Evolutionary conservation across 1,140 invertebrate genomes (phyloP), one percentile per base, ranked within the genome.

Genomic region (Saccostrea glomerata): DNA sequence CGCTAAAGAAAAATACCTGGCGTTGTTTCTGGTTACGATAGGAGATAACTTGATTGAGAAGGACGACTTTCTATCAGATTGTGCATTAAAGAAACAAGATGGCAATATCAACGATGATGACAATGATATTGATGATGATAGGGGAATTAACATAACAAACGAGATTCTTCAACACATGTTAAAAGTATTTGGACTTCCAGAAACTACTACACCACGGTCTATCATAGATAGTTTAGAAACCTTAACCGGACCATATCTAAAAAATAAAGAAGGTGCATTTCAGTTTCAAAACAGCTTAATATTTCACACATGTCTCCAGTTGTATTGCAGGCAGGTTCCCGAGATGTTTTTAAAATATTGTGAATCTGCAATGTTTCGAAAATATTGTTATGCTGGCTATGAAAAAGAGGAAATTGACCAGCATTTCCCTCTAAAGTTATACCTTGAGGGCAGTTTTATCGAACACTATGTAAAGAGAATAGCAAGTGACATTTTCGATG

Each of bases 211-310:
- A 0, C 23, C 70, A 15, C 25, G 15, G 25, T 25, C 23, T 77
- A 77, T 77, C 15, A 2, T 77, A 36, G 3, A 30, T 13, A 77
- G 70, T 77, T 30, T 77, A 15, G 70, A 77, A 13, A 30, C 25
- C 15, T 77, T 77, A 30, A 36, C 23, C 13, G 70, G 70, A 30
- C 30, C 70, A 36, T 77, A 30, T 77, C 25, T 77, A 36, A 77
- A 25, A 15, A 36, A 77, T 30, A 1, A 40, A 36, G 25, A 77
- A 2, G 70, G 70, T 36, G 25, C 30, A 30, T 77, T 30, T 30
- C 70, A 77, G 70, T 77, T 77, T 30, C 70, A 77, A 77, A 77
- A 77, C 12, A 77, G 70, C 25, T 36, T 77, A 30, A 40, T 77
- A 25, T 77, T 77, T 77, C 70, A 77, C 36, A 77, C 25, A 36